Conservation (phyloP, 2,888 invertebrate species). For the Agonopterix alstromeriana region DNA sequence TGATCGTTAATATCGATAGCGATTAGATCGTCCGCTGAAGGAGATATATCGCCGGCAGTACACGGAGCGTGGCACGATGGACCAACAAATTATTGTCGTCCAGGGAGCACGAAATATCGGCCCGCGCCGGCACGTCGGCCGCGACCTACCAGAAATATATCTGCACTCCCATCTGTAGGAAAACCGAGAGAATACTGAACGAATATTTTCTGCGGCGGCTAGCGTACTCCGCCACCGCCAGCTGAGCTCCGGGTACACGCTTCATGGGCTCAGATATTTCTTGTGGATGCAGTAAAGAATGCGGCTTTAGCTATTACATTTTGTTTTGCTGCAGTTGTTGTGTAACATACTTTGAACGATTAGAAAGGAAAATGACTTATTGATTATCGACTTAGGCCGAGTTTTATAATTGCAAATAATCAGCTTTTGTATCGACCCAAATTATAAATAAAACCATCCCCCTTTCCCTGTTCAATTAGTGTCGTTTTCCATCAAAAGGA, state of each 20-base stretch:
- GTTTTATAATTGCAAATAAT: too few species aligned
- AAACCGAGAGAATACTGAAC: slow-evolving; percentile 21
- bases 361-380: too few species aligned
- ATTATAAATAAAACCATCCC: too few species aligned
- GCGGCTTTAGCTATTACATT: not conserved
- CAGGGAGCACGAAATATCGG: slow-evolving; percentile 65
- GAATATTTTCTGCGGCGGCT: slow-evolving; percentile 13
- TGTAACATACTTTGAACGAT: too few species aligned
- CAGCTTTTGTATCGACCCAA: too few species aligned
- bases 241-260: slow-evolving; percentile 12
- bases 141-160: slow-evolving; percentile 48
- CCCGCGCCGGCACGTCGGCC: slow-evolving; percentile 31
- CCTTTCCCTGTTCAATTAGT: slow-evolving; percentile 43
- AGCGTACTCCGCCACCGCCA: slow-evolving; percentile 3
- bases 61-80: slow-evolving; percentile 52
- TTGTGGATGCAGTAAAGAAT: slow-evolving; percentile 3
- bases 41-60: slow-evolving; percentile 55
- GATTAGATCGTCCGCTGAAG: slow-evolving; percentile 51
- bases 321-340: not conserved
- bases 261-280: slow-evolving; percentile 18
- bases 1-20: slow-evolving; percentile 38
- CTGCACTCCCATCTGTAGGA: slow-evolving; percentile 33
- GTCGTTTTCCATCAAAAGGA: slow-evolving; percentile 49
- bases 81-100: slow-evolving; percentile 70
- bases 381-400: too few species aligned